Evolutionary conservation across 2,888 invertebrate species (phyloP), one percentile per base, ranked within the genome.

Genomic region (Cephus runcator): DNA sequence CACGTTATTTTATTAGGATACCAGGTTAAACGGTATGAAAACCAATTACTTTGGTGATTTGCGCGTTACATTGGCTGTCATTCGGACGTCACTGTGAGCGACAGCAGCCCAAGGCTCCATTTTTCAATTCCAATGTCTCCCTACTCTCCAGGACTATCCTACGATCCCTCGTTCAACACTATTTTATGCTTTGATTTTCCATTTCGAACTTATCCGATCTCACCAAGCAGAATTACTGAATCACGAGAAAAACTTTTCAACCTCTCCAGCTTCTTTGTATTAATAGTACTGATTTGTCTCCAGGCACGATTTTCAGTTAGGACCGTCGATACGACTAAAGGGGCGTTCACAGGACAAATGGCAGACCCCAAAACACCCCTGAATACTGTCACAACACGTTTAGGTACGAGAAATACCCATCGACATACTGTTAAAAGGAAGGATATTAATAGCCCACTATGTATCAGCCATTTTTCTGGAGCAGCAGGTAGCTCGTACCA

Each of bases 51-150:
- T 86, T 86, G 83, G 82, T 86, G 85, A 86, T 86, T 88, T 88
- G 88, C 88, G 89, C 89, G 88, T 89, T 89, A 89, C 89, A 89
- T 88, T 87, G 88, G 86, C 87, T 89, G 89, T 88, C 89, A 88
- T 84, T 87, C 84, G 85, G 83, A 86, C 87, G 87, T 89, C 89
- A 88, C 87, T 88, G 87, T 88, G 89, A 89, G 88, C 87, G 89
- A 89, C 88, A 85, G 88, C 83, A 85, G 88, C 90, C 88, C 84
- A 87, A 86, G 89, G 90, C 89, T 85, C 85, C 88, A 90, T 90
- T 89, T 90, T 90, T 89, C 89, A 89, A 90, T 90, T 89, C 86
- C 86, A 87, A 84, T 88, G 88, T 88, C 87, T 85, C 86, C 85
- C 86, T 83, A 56, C 56, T 56, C 56, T 6, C 56, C 35, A 12